Percentiles rank a stretch among this genome's conserved stretches.
Evolutionary conservation across 2,797 vertebrate species (phyloP).

Genomic region (Anguilla anguilla): DNA sequence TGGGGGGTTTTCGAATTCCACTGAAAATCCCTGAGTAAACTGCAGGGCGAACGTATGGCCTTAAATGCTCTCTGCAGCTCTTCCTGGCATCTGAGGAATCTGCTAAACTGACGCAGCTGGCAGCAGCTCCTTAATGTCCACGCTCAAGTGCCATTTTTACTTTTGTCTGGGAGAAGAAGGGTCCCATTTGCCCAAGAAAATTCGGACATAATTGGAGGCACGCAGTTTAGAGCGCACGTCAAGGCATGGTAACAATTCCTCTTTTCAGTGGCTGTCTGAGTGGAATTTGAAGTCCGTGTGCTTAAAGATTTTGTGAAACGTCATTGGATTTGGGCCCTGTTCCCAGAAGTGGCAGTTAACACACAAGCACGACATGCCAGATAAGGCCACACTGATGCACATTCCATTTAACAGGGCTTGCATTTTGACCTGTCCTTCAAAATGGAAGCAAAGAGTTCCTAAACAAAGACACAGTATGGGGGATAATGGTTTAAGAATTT

Average conservation of each 20-base stretch:
- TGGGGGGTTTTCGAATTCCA: slow-evolving; percentile 24
- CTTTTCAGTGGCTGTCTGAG: slow-evolving; percentile 15
- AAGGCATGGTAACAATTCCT: slow-evolving; percentile 6
- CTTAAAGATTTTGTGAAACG: slow-evolving; percentile 4
- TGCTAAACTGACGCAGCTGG: neutral
- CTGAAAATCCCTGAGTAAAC: slow-evolving; percentile 39
- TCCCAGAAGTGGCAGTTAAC: slow-evolving; percentile 11
- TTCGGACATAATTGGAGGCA: slow-evolving; percentile 21
- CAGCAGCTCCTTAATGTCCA: neutral
- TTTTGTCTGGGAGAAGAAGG: slow-evolving; percentile 16
- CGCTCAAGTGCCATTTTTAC: slow-evolving; percentile 19
- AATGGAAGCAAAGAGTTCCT: neutral
- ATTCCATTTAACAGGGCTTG: neutral
- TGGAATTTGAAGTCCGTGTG: slow-evolving; percentile 16
- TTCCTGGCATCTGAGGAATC: neutral
- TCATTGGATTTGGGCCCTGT: neutral
- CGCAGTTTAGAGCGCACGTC: neutral
- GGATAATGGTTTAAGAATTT: neutral
- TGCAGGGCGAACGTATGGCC: slow-evolving; percentile 32
- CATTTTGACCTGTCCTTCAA: neutral
- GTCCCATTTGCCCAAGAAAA: slow-evolving; percentile 12
- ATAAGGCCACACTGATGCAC: neutral
- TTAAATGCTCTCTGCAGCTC: neutral
- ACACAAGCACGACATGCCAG: neutral
- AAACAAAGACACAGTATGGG: neutral